Base-by-base conservation (phyloP, 2,888 invertebrate genomes). In the Eurytoma adleriae region DNA sequence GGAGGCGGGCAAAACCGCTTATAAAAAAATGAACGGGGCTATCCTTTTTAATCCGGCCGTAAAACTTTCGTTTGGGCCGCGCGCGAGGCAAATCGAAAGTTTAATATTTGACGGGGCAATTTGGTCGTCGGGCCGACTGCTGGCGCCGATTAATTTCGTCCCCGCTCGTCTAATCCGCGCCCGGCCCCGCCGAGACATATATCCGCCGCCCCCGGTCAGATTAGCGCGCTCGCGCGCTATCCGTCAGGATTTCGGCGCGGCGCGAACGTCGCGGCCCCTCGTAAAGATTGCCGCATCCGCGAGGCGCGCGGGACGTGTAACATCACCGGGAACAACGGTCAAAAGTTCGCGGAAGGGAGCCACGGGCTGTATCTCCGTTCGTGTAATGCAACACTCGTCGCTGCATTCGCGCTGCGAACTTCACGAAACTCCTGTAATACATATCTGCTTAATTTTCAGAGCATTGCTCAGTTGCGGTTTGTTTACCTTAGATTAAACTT, bases 71-170 rank as follows among this genome's bases (percentile, higher is more conserved):
- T 18, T 14, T 27, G n/a, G n/a, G n/a, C n/a, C n/a, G n/a, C n/a
- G 30, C 4, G 2, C 30, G 30, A 30, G 30, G 50, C 50, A 67
- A 67, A 67, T 67, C 50, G 50, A 50, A 67, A 40, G 5, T 68
- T 68, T 27, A 68, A 68, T 68, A 68, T 54, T 68, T 68, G 68
- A 54, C 16, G 54, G 10, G 18, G n/a, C 68, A 54, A 68, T 68
- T 54, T 54, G 13, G 16, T 13, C 18, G 16, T 20, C 2, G n/a
- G n/a, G 18, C 4, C 10, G 13, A 50, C n/a, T 50, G 68, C 7
- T n/a, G 3, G 12, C 10, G 20, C 12, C 66, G 61, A 76, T 69
- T 61, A 76, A 76, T 76, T 76, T 76, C 24, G 13, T 30, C n/a
- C 20, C 2, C 27, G 20, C 16, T 14, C 50, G 48, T 20, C 62